These are phyloP conservation scores for Paragorgia papillata DNA, from an alignment of 92 coral and sea anemone genomes.

Conservation along the genomic window DNA sequence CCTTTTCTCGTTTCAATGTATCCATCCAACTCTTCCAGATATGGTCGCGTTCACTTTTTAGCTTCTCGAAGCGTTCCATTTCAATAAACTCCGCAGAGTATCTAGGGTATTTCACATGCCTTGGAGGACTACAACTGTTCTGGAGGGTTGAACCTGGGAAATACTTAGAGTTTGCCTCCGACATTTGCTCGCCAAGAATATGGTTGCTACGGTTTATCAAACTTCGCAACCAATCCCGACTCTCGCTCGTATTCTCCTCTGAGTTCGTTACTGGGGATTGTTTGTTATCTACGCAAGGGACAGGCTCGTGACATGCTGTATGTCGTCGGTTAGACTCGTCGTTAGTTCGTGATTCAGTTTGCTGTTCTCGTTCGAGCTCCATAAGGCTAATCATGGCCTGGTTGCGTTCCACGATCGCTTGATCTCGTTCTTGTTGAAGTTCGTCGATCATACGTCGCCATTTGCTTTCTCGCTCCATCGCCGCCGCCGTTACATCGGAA, in stretches of 20 bases:
- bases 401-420: slow-evolving; percentile 79
- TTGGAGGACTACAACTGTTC: not conserved
- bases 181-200: slow-evolving; percentile 42
- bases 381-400: slow-evolving; percentile 82
- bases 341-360: slow-evolving; percentile 27
- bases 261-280: not conserved
- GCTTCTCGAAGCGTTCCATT: slow-evolving; percentile 41
- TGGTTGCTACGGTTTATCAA: slow-evolving; percentile 34
- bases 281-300: not conserved
- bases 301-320: not conserved
- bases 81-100: slow-evolving; percentile 27
- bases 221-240: slow-evolving; percentile 36
- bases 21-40: slow-evolving; percentile 76
- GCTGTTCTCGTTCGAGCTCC: slow-evolving; percentile 84
- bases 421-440: slow-evolving; percentile 83
- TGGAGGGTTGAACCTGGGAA: slow-evolving; percentile 36
- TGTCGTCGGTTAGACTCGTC: not conserved
- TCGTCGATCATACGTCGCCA: slow-evolving; percentile 76
- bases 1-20: slow-evolving; percentile 70
- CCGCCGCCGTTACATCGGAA: not conserved
- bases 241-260: not conserved
- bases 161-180: slow-evolving; percentile 31
- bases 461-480: slow-evolving; percentile 59
- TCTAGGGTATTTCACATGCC: not conserved
- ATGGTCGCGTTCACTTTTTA: slow-evolving; percentile 58